Conservation (phyloP, 2,888 invertebrate species). For the Cephonodes hylas region DNA sequence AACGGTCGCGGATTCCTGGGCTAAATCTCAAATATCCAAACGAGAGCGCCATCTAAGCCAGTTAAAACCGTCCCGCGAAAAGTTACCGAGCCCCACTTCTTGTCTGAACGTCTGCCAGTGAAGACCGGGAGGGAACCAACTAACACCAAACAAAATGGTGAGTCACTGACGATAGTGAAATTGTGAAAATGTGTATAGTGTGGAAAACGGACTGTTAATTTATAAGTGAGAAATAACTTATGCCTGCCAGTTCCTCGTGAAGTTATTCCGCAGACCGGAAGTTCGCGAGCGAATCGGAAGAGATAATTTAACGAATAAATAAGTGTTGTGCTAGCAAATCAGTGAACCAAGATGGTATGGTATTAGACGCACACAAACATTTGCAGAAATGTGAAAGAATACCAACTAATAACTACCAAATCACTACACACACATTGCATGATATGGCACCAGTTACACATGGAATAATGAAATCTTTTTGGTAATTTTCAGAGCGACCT, state of each 20-base stretch:
- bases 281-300: slow-evolving; percentile 48
- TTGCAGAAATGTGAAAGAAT: slow-evolving; percentile 51
- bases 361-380: slow-evolving; percentile 47
- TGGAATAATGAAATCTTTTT: slow-evolving; percentile 75
- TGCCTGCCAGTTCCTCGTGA: slow-evolving; percentile 52
- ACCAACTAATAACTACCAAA: slow-evolving; percentile 40
- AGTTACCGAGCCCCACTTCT: slow-evolving; percentile 88
- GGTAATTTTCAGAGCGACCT: slow-evolving; percentile 90
- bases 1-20: slow-evolving; percentile 80
- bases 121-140: slow-evolving; percentile 84
- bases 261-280: slow-evolving; percentile 71
- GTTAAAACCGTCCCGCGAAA: slow-evolving; percentile 87
- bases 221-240: slow-evolving; percentile 55
- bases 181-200: slow-evolving; percentile 75
- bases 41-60: slow-evolving; percentile 86
- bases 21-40: slow-evolving; percentile 84
- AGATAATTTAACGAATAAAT: slow-evolving; percentile 37
- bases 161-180: slow-evolving; percentile 77
- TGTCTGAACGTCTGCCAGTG: slow-evolving; percentile 88
- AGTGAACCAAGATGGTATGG: slow-evolving; percentile 62
- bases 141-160: slow-evolving; percentile 86
- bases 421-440: slow-evolving; percentile 54
- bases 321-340: slow-evolving; percentile 62
- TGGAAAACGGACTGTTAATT: slow-evolving; percentile 60
- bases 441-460: slow-evolving; percentile 46